Evolutionary conservation across 2,797 vertebrate species (phyloP).

Genomic region (Morelia viridis): DNA sequence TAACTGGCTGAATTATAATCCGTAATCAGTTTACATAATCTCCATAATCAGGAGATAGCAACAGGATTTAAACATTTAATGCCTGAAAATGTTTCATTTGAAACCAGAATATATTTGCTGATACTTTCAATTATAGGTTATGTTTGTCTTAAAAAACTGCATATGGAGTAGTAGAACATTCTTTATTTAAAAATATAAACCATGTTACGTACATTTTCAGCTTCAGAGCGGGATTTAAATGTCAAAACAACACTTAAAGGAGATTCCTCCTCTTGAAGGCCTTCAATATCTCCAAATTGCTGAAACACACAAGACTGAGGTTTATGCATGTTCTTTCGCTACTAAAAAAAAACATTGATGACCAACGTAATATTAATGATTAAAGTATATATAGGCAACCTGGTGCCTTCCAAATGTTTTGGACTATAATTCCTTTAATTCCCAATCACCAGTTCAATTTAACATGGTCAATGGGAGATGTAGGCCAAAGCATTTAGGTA

Average conservation of each 20-base stretch:
- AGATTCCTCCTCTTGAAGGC: slow-evolving; percentile 86
- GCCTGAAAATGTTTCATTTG: fast-evolving
- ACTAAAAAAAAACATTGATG: neutral
- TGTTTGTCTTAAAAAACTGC: neutral
- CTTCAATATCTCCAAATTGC: slow-evolving; percentile 91
- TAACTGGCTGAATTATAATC: neutral
- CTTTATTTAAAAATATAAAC: neutral
- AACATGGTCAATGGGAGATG: neutral
- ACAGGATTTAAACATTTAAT: neutral
- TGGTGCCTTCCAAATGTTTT: neutral
- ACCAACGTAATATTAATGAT: neutral
- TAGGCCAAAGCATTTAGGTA: neutral
- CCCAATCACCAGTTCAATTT: neutral
- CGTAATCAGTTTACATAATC: fast-evolving
- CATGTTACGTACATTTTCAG: slow-evolving; percentile 84
- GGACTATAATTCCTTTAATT: neutral
- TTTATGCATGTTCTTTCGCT: neutral
- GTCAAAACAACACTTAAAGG: slow-evolving; percentile 84
- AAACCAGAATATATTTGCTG: neutral
- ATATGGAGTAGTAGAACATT: neutral
- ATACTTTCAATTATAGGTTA: neutral
- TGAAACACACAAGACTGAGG: slow-evolving; percentile 53
- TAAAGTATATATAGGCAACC: neutral
- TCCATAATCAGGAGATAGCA: neutral
- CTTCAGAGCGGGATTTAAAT: slow-evolving; percentile 87